Evolutionary conservation across 2,113 vertebrate species (phyloP), one percentile per base, ranked within the genome.

Genomic region (Oncorhynchus kisutch): DNA sequence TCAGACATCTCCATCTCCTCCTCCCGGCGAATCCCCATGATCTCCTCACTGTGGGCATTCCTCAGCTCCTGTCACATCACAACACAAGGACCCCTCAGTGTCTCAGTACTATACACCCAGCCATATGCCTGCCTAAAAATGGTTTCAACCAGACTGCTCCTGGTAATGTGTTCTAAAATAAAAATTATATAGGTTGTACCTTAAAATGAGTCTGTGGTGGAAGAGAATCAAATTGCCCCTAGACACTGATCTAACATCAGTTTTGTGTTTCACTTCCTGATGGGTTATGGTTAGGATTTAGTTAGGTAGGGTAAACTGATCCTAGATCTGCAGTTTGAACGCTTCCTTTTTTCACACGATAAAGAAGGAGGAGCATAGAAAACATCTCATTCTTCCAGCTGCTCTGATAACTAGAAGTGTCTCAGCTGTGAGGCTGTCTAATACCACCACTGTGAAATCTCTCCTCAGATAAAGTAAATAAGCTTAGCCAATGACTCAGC

Each of bases 1-100:
- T 99, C 97, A 0, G 97, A 99, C 97, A 98, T 98, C 89, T 98
- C 97, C 97, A 98, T 99, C 83, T 98, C 97, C 83, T 98, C 96
- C 82, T 99, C 97, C 0, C 96, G 92, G 0, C 98, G 91, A 81
- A 98, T 97, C 69, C 96, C 96, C 96, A 97, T 98, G 78, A 99
- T 95, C 80, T 99, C 97, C 72, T 99, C 97, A 27, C 95, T 98
- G 84, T 99, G 96, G 67, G 96, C 97, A 7, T 96, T 97, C 78
- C 97, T 94, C 82, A 99, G 93, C 88, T 99, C 97, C 97, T 99
- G 89, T 69, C 93, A 90, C 48, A 62, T 12, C 48, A 71, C 45
- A 81, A n/a, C 20, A 70, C 34, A 73, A 71, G 51, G 22, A 45
- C 62, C 69, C 48, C 78, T 78, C 65, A 78, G 71, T 13, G 49